These are phyloP conservation scores for Neofelis nebulosa DNA, from an alignment of 2,113 vertebrate species.

Conservation along the genomic window DNA sequence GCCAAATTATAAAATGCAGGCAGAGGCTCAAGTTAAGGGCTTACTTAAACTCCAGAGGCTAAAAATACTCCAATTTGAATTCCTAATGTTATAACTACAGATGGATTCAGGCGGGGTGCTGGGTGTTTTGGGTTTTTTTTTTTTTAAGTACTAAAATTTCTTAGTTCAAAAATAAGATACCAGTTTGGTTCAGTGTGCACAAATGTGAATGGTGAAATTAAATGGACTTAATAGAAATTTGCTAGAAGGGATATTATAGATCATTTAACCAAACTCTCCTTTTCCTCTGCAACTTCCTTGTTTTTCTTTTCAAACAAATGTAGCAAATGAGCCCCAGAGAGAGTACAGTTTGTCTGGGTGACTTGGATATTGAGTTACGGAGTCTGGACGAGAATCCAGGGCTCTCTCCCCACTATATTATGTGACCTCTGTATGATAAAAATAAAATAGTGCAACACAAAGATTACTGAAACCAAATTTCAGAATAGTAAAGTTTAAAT, in stretches of 20 bases:
- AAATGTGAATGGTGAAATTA: conserved; percentile 29
- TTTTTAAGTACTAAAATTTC: conserved; percentile 41
- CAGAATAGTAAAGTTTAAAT: not conserved
- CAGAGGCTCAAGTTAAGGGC: not conserved
- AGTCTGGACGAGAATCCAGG: conserved; percentile 24
- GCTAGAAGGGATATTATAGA: conserved; percentile 10
- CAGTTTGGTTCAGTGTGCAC: conserved; percentile 26
- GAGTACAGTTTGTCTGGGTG: conserved; percentile 41
- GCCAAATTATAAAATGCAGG: conserved; percentile 50
- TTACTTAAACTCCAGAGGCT: conserved; percentile 48
- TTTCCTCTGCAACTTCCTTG: not conserved
- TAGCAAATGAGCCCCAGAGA: conserved; percentile 37
- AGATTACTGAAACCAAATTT: conserved; percentile 27
- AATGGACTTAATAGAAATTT: conserved; percentile 49
- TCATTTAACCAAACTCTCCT: conserved; percentile 5
- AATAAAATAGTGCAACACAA: conserved; percentile 57
- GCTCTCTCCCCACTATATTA: conserved; percentile 44
- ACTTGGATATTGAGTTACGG: conserved; percentile 49
- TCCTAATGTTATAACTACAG: conserved; percentile 39
- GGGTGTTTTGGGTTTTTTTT: not conserved
- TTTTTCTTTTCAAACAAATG: conserved; percentile 45
- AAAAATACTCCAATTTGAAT: conserved; percentile 49
- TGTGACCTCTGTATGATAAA: conserved; percentile 63
- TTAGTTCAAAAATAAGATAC: conserved; percentile 51
- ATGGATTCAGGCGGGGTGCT: not conserved